phyloP scores from a whole-genome alignment of 2,113 vertebrate genomes.

The Brienomyrus longianalis region DNA sequence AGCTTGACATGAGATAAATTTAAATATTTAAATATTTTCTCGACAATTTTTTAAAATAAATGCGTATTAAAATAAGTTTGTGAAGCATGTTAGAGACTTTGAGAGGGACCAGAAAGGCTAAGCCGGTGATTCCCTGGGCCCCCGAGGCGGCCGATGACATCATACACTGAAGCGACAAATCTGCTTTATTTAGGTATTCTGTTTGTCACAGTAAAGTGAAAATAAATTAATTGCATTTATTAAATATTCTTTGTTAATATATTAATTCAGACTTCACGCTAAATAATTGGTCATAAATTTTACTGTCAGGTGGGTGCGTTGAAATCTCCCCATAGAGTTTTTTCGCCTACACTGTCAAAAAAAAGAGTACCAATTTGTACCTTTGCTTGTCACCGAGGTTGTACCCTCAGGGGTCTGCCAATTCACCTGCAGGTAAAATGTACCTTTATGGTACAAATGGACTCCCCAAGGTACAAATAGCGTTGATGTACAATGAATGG shows the following conservation, averaged over 20 bases:
- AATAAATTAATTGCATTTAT: neutral
- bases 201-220: neutral
- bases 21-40: neutral
- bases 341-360: neutral
- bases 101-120: neutral
- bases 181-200: neutral
- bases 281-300: neutral
- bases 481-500: too few relatives aligned
- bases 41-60: neutral
- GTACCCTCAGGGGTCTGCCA: neutral
- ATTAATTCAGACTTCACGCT: too few relatives aligned
- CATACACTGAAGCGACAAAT: neutral
- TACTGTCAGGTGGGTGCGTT: neutral
- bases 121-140: neutral
- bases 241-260: neutral
- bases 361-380: too few relatives aligned
- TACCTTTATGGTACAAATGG: neutral
- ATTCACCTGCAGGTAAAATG: neutral
- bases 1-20: neutral
- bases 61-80: neutral
- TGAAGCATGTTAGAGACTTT: neutral
- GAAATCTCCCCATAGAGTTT: neutral
- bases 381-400: neutral
- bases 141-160: neutral
- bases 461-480: neutral